Percentiles rank a stretch among this genome's conserved stretches.
phyloP scores from a whole-genome alignment of 2,797 vertebrate species.

The Pseudochirops corinnae region DNA sequence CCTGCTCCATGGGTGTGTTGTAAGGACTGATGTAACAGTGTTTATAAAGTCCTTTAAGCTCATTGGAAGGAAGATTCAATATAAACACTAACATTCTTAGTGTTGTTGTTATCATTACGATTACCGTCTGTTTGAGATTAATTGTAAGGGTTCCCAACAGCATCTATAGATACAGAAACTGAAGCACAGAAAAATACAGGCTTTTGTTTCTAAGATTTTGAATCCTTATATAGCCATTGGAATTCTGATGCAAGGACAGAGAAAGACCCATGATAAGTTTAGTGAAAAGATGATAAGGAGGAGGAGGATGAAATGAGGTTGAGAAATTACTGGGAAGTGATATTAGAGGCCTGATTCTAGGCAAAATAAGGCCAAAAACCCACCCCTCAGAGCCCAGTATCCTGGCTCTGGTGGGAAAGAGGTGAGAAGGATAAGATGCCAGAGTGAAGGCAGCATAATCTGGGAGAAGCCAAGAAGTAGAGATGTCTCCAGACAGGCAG shows the following conservation, averaged over 20 bases:
- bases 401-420: not conserved
- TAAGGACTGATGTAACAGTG: not conserved
- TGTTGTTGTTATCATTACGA: not conserved
- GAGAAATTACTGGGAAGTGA: not conserved
- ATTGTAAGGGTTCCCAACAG: slow-evolving; percentile 32
- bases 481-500: not conserved
- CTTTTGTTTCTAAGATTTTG: not conserved
- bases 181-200: not conserved
- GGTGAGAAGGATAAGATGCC: not conserved
- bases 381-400: not conserved
- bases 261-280: not conserved
- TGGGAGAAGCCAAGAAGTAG: not conserved
- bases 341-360: not conserved
- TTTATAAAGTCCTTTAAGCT: not conserved
- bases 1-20: not conserved
- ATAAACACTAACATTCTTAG: not conserved
- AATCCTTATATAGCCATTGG: not conserved
- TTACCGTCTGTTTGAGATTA: slow-evolving; percentile 4
- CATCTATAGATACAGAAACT: not conserved
- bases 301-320: no score
- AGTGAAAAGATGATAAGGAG: not conserved
- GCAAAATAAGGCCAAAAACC: not conserved
- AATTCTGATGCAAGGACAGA: not conserved
- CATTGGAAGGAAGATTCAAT: not conserved
- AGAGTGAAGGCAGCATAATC: not conserved